A percentile compares a stretch with the other conserved stretches of the same genome.
phyloP scores from a whole-genome alignment of 2,113 vertebrate genomes.

The Panurus biarmicus region DNA sequence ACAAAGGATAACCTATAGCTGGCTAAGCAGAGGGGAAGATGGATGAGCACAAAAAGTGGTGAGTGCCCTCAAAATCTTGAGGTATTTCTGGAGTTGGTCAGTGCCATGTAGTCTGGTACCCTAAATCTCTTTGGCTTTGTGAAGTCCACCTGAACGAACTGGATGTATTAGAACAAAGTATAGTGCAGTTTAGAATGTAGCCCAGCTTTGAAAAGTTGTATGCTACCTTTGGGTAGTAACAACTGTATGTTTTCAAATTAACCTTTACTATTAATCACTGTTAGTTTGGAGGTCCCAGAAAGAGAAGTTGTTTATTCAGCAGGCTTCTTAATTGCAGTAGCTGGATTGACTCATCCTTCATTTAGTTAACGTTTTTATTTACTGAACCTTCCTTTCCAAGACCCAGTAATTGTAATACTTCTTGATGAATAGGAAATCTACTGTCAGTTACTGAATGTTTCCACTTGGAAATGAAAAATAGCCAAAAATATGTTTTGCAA shows the following conservation, averaged over 20 bases:
- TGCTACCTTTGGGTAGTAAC: not conserved
- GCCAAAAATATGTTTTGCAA: not conserved
- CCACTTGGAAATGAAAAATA: not conserved
- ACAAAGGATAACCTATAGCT: not conserved
- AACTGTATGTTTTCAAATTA: not conserved
- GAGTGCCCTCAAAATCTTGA: not conserved
- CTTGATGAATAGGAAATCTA: not conserved
- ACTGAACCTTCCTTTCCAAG: not conserved
- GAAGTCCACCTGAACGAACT: not conserved
- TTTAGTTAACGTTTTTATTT: not conserved
- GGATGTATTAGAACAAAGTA: not conserved
- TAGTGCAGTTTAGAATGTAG: not conserved
- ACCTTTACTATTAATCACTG: not conserved
- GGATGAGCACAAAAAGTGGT: not conserved
- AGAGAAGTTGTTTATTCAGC: not conserved
- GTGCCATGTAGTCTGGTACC: not conserved
- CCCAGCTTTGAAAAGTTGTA: not conserved
- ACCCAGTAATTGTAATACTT: not conserved
- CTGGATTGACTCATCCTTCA: not conserved
- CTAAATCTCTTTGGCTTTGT: not conserved
- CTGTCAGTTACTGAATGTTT: not conserved
- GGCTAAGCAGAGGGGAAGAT: not conserved
- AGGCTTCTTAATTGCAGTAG: not conserved
- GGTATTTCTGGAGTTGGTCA: accelerated
- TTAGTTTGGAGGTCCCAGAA: accelerated